phyloP scores from a whole-genome alignment of 2,113 vertebrate genomes.

The Taxidea taxus region DNA sequence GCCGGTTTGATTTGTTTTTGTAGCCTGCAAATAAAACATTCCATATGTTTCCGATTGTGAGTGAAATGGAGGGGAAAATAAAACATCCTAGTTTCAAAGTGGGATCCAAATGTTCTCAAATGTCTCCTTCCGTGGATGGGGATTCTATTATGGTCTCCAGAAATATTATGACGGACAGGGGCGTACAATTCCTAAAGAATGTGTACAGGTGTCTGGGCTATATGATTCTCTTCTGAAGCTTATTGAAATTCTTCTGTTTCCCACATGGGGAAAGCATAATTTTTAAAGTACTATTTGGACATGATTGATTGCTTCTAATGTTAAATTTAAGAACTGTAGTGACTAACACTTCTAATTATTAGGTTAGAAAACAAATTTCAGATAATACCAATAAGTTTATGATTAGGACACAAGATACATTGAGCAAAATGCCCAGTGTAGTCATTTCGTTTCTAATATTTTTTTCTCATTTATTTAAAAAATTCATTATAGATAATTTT shows the following conservation, averaged over 20 bases:
- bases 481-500: not conserved
- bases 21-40: constrained; percentile 58
- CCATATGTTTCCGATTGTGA: constrained; percentile 70
- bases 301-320: not conserved
- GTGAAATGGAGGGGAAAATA: constrained; percentile 74
- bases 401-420: not conserved
- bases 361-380: not conserved
- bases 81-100: constrained; percentile 59
- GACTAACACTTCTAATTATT: not conserved
- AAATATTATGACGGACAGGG: not conserved
- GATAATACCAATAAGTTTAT: not conserved
- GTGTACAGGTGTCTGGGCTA: not conserved
- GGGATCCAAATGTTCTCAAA: constrained; percentile 49
- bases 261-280: not conserved
- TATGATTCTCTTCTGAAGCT: not conserved
- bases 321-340: not conserved
- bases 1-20: constrained; percentile 50
- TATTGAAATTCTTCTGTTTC: not conserved
- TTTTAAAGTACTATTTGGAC: not conserved
- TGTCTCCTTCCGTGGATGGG: not conserved
- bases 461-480: not conserved
- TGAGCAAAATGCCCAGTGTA: not conserved
- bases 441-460: not conserved
- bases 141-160: not conserved
- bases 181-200: not conserved